Base-by-base conservation (phyloP, 1,140 invertebrate genomes). In the Eufriesea mexicana region DNA sequence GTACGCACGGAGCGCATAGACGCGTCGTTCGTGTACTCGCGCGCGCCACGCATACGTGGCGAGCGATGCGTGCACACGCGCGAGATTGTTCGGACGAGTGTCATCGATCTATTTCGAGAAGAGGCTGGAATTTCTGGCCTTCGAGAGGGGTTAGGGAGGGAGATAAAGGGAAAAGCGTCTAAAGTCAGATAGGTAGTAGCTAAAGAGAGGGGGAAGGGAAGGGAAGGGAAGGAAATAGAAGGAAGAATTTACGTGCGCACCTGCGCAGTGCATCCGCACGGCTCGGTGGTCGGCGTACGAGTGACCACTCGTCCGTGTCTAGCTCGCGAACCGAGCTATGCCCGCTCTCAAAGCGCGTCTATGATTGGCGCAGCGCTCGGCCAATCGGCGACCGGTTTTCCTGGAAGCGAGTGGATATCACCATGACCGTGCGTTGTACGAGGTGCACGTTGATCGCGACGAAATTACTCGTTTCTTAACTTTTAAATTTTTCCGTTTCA, bases 101-200 rank as follows among this genome's bases (percentile, higher is more conserved):
- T 93, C 92, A 94, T 94, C 92, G 93, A 93, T 94, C 93, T 93
- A 94, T 94, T 94, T 94, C 86, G 73, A 91, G 92, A 89, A 86
- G 91, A 92, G 90, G 89, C 87, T 90, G 92, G 93, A 94, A 94
- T 94, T 94, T 93, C 92, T 92, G 91, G 87, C 91, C 91, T 92
- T 90, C 90, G 88, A 51, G 83, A 86, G 73, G 79, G 77, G 77
- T 72, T 67, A 83, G 64, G 72, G 79, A 72, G 83, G 76, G 68
- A 62, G 67, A 80, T 28, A 70, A 76, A 84, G 67, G 81, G 74
- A 85, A 71, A 73, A 47, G 68, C 23, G 59, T 45, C 35, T 4
- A 59, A 54, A 55, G 67, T 62, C 47, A 49, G 57, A 45, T 5
- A 51, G 79, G 73, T 66, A 76, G 73, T 66, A 76, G 47, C 70